Base-by-base conservation (phyloP, 2,888 invertebrate genomes). In the Pycnomerus fuliginosus region DNA sequence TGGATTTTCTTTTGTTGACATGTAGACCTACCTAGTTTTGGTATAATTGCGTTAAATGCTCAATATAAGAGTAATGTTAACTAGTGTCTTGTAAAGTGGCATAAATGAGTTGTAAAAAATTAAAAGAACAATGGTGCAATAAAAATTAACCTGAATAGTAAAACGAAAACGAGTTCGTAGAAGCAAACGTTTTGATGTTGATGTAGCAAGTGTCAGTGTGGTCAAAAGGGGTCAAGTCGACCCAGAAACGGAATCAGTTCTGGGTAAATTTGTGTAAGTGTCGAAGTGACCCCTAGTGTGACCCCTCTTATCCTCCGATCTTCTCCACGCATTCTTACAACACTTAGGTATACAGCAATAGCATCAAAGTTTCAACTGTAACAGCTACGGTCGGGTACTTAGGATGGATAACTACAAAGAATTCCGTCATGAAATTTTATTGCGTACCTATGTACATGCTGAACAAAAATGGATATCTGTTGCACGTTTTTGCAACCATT, bases 361-460 rank as follows among this genome's bases (percentile, higher is more conserved):
- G n/a, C n/a, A n/a, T n/a, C n/a, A n/a, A n/a, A n/a, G n/a, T n/a
- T n/a, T n/a, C n/a, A n/a, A n/a, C n/a, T n/a, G n/a, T n/a, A n/a
- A n/a, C n/a, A n/a, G n/a, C n/a, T n/a, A n/a, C n/a, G n/a, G n/a
- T n/a, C n/a, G n/a, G n/a, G n/a, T n/a, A n/a, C n/a, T n/a, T n/a
- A 29, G 40, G 40, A 36, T 45, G 58, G 53, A 58, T 57, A 56
- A 50, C 49, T 51, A 55, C 53, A 45, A 50, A 44, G 55, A 58
- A 58, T 58, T 57, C 58, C 53, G 43, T 47, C 54, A 48, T 56
- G 56, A 57, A 56, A 59, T 56, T 57, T 55, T 59, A 59, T 59
- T 59, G 50, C 55, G 52, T 52, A 53, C 25, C 20, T n/a, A n/a
- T n/a, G 8, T 20, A 20, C 50, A 39, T 44, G 39, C 40, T 42